Percentiles rank a stretch among this genome's conserved stretches.
These are phyloP conservation scores for Arctocebus calabarensis DNA, from an alignment of 2,797 vertebrate species.

Conservation along the genomic window DNA sequence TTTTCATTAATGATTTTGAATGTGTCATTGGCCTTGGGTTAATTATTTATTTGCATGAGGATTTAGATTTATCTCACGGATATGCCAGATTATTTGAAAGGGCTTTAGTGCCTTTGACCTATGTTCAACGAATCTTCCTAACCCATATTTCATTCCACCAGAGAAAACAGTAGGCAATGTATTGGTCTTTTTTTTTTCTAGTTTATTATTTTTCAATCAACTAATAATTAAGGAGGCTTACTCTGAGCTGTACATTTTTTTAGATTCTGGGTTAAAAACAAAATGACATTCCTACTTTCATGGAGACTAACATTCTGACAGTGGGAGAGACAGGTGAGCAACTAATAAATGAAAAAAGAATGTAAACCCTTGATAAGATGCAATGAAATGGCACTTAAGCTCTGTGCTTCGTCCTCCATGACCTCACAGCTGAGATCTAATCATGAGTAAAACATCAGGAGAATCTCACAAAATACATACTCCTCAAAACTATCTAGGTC, in stretches of 20 bases:
- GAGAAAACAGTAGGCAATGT: conserved; percentile 6
- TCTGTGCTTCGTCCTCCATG: neutral
- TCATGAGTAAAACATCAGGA: neutral
- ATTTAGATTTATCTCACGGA: conserved; percentile 73
- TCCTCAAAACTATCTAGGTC: neutral
- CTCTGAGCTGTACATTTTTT: neutral
- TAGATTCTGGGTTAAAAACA: conserved; percentile 29
- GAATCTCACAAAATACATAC: neutral
- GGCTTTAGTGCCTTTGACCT: conserved; percentile 81
- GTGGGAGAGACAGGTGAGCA: neutral
- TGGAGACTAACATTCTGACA: neutral
- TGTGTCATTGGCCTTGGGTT: conserved; percentile 73
- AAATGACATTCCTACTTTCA: neutral
- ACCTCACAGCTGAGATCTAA: neutral
- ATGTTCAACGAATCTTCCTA: conserved; percentile 67
- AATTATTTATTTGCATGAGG: conserved; percentile 81
- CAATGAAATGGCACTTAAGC: neutral
- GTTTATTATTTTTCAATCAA: conserved; percentile 44
- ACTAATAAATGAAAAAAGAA: conserved; percentile 13
- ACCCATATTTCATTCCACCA: conserved; percentile 66
- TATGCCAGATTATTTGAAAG: conserved; percentile 76
- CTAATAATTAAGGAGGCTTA: conserved; percentile 51
- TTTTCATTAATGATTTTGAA: conserved; percentile 77
- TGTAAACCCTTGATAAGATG: neutral
- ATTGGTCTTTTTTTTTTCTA: conserved; percentile 30